Evolutionary conservation across 2,888 invertebrate species (phyloP).

Genomic region (Drosophila tanythrix): DNA sequence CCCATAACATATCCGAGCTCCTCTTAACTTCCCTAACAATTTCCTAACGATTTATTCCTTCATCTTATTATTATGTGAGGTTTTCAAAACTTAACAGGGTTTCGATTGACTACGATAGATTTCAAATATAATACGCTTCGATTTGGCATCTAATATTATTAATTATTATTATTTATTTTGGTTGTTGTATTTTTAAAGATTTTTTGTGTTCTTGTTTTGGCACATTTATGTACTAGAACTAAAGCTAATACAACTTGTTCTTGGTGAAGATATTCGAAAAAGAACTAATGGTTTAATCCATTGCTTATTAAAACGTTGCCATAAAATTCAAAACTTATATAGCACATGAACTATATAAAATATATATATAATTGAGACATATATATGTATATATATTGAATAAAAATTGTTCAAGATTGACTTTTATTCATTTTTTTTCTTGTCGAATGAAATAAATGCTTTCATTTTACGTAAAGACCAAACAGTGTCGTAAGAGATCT

Average conservation of each 20-base stretch:
- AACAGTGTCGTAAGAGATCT: conserved; percentile 37
- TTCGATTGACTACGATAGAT: conserved; percentile 29
- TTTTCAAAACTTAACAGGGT: conserved; percentile 71
- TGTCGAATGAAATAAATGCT: conserved; percentile 63
- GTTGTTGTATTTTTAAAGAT: conserved; percentile 13
- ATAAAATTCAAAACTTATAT: conserved; percentile 58
- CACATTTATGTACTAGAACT: conserved; percentile 72
- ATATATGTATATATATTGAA: conserved; percentile 27
- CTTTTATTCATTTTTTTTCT: neutral
- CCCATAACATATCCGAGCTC: conserved; percentile 28
- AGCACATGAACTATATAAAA: conserved; percentile 42
- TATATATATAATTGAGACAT: conserved; percentile 23
- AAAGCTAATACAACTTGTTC: conserved; percentile 62
- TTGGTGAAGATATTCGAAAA: conserved; percentile 32
- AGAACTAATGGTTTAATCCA: conserved; percentile 13
- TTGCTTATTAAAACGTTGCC: conserved; percentile 46
- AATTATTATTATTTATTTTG: conserved; percentile 13
- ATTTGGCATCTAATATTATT: conserved; percentile 35
- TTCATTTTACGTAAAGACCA: conserved; percentile 36
- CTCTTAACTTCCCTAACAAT: conserved; percentile 46
- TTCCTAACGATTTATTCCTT: conserved; percentile 52
- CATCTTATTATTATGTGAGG: conserved; percentile 14
- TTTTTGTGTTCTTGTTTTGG: conserved; percentile 49
- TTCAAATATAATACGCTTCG: conserved; percentile 25
- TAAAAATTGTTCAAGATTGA: conserved; percentile 34